phyloP scores from a whole-genome alignment of 2,888 invertebrate genomes.

The Platycheirus albimanus region DNA sequence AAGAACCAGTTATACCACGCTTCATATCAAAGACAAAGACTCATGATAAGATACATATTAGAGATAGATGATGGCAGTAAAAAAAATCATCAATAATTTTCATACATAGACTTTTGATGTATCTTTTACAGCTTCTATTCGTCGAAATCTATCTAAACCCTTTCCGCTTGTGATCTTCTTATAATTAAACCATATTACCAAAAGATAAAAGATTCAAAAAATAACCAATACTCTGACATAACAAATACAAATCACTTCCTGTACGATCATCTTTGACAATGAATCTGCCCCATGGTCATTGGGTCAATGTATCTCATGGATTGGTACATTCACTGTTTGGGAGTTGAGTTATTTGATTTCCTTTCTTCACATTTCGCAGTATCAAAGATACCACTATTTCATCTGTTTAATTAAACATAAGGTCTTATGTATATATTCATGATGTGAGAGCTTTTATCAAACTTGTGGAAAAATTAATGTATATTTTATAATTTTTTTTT shows the following conservation, averaged over 20 bases:
- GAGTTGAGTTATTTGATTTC: slow-evolving; percentile 35
- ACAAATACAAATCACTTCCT: slow-evolving; percentile 58
- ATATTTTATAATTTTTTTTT: background rate
- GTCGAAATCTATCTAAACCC: background rate
- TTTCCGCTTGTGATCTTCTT: background rate
- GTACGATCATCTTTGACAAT: slow-evolving; percentile 43
- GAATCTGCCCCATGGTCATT: slow-evolving; percentile 57
- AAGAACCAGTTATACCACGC: background rate
- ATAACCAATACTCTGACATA: slow-evolving; percentile 6
- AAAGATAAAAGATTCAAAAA: background rate
- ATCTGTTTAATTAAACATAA: slow-evolving; percentile 14
- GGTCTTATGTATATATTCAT: background rate
- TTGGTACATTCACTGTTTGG: slow-evolving; percentile 25
- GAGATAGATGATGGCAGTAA: background rate
- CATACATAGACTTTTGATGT: background rate
- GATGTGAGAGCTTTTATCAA: slow-evolving; percentile 25
- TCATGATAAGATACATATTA: background rate
- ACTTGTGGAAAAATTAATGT: background rate
- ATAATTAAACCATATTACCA: background rate
- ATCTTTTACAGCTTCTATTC: background rate
- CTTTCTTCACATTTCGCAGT: slow-evolving; percentile 31
- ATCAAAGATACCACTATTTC: no score
- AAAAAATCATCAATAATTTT: background rate
- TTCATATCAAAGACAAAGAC: background rate
- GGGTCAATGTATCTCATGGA: slow-evolving; percentile 54